Percentiles rank a stretch among this genome's conserved stretches.
Evolutionary conservation across 2,797 vertebrate species (phyloP).

Genomic region (Catharus ustulatus): DNA sequence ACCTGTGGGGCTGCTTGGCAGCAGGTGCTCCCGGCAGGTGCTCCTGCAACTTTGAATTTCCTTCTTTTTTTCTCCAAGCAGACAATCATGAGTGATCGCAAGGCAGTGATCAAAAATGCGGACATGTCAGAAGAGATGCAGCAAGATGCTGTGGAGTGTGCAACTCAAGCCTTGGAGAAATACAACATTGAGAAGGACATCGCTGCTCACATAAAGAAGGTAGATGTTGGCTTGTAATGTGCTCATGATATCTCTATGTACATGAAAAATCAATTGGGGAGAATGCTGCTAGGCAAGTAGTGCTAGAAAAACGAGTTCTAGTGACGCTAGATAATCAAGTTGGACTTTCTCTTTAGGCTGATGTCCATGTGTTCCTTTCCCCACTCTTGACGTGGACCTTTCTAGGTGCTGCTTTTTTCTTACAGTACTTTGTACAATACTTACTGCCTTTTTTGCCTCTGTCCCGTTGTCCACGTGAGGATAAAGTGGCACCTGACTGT

Average conservation of each 20-base stretch:
- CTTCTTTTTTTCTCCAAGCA: neutral
- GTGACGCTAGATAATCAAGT: neutral
- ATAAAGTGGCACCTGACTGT: neutral
- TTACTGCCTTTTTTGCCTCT: neutral
- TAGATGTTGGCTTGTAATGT: conserved; percentile 29
- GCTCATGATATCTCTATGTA: neutral
- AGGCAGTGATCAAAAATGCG: conserved; percentile 89
- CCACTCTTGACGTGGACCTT: neutral
- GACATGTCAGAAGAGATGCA: conserved; percentile 95
- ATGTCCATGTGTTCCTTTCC: neutral
- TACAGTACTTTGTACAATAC: neutral
- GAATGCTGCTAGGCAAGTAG: conserved; percentile 9
- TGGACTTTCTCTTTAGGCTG: neutral
- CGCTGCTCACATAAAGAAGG: conserved; percentile 96
- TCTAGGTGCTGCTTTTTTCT: neutral
- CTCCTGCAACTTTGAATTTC: neutral
- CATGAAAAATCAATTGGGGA: neutral
- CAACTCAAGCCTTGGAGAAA: conserved; percentile 95
- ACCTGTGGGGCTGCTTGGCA: neutral
- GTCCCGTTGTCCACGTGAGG: neutral
- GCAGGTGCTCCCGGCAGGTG: neutral
- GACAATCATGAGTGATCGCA: conserved; percentile 86
- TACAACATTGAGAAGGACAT: conserved; percentile 99
- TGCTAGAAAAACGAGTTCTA: conserved; percentile 25
- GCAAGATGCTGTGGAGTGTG: conserved; percentile 96